These are phyloP conservation scores for Ceratosolen solmsi DNA, from an alignment of 1,140 invertebrate species.

Conservation along the genomic window DNA sequence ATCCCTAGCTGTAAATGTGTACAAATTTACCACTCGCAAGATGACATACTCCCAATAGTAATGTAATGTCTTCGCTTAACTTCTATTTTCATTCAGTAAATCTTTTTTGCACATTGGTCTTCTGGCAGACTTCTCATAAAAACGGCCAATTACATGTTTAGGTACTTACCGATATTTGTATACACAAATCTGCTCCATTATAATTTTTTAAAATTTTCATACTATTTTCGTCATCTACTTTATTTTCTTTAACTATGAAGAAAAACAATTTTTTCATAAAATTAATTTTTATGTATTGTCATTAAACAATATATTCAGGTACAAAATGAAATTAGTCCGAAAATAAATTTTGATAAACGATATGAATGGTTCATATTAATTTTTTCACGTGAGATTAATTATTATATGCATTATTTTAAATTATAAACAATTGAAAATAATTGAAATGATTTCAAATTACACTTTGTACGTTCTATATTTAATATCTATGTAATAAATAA, in stretches of 20 bases:
- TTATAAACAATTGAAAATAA: no score
- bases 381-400: no score
- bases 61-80: constrained; percentile 4
- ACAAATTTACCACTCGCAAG: background rate
- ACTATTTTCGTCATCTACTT: background rate
- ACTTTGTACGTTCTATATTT: no score
- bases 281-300: background rate
- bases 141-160: constrained; percentile 41
- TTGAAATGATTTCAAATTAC: no score
- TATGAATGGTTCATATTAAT: no score
- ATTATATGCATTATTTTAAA: no score
- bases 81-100: constrained; percentile 40
- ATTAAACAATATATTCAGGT: no score
- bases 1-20: background rate
- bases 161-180: background rate
- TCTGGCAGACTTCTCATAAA: constrained; percentile 11
- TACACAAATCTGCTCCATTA: constrained; percentile 29
- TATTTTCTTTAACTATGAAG: background rate
- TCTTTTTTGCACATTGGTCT: constrained; percentile 14
- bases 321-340: no score
- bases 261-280: no score
- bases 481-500: no score
- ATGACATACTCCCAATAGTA: constrained; percentile 7
- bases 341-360: no score
- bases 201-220: constrained; percentile 27